phyloP scores from a whole-genome alignment of 2,797 vertebrate genomes.

The Halcyon badia region DNA sequence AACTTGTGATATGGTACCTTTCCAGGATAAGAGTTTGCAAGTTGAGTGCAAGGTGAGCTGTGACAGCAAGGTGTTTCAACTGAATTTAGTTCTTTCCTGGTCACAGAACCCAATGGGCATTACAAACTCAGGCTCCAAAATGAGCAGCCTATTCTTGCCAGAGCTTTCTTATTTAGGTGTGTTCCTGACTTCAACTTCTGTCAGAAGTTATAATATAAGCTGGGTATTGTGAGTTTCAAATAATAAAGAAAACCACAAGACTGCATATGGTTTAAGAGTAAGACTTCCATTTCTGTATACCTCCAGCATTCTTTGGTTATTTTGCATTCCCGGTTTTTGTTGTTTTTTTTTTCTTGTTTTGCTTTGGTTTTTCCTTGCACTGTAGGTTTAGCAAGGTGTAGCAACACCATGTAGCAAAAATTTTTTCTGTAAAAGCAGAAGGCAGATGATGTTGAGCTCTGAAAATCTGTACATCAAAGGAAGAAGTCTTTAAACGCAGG shows the following conservation, averaged over 20 bases:
- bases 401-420: background rate
- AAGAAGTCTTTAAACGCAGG: background rate
- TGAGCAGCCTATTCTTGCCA: background rate
- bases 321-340: background rate
- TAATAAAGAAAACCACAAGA: background rate
- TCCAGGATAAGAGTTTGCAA: background rate
- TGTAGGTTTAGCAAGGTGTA: background rate
- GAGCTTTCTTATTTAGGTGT: background rate
- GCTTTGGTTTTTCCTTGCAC: background rate
- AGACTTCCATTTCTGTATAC: background rate
- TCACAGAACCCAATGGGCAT: background rate
- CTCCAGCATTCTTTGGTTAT: background rate
- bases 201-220: rapidly evolving
- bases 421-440: background rate
- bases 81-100: background rate
- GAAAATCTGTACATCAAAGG: background rate
- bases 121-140: background rate
- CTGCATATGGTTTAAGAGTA: background rate
- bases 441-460: background rate
- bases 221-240: background rate
- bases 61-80: background rate
- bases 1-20: background rate
- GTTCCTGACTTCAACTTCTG: background rate
- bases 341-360: background rate
- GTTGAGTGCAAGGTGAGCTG: background rate